Evolutionary conservation across 2,113 vertebrate species (phyloP).

Genomic region (Eclectus roratus): DNA sequence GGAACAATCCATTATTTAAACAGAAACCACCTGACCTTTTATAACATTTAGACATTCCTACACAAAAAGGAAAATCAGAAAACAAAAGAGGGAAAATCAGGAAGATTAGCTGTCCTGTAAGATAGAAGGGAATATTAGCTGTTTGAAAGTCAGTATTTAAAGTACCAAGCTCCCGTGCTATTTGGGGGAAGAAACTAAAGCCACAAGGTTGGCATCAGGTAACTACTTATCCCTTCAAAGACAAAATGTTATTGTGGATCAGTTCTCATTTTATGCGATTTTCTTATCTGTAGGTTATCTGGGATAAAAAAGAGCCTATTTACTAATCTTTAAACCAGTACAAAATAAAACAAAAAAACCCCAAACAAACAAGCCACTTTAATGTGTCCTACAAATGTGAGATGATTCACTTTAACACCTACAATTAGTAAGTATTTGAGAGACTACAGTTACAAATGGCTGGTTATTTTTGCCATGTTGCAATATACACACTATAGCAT

Average conservation of each 20-base stretch:
- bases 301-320: background rate
- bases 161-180: background rate
- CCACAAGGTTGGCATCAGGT: background rate
- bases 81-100: background rate
- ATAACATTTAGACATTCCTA: conserved; percentile 31
- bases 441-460: background rate
- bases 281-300: background rate
- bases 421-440: background rate
- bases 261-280: background rate
- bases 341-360: background rate
- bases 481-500: background rate
- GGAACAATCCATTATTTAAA: conserved; percentile 32
- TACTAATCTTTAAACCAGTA: background rate
- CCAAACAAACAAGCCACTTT: background rate
- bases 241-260: background rate
- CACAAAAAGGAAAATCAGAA: background rate
- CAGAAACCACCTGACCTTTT: conserved; percentile 47
- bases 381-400: background rate
- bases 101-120: background rate
- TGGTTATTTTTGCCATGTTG: background rate
- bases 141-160: background rate
- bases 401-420: background rate
- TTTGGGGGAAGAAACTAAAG: background rate
- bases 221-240: background rate
- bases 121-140: background rate